Conservation (phyloP, 23 tunicate genomes). For the Oikopleura dioica region DNA sequence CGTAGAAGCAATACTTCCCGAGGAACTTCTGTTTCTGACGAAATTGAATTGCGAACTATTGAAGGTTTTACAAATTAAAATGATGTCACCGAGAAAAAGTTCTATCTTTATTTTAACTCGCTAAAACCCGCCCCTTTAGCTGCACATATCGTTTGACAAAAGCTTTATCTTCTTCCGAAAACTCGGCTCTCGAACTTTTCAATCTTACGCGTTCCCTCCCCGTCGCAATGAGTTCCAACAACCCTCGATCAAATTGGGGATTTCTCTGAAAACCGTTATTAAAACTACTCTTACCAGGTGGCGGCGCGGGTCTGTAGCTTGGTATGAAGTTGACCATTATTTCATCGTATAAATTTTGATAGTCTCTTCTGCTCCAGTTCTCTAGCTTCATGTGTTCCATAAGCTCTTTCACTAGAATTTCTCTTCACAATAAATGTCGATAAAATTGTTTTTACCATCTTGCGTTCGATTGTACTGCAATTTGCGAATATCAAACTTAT, state of each 20-base stretch:
- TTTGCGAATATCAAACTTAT: no score
- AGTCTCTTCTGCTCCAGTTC: neutral
- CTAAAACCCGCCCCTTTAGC: no score
- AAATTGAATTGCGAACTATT: neutral
- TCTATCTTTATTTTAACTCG: no score
- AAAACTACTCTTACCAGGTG: no score
- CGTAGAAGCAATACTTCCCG: neutral
- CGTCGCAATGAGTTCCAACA: no score
- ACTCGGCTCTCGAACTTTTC: neutral
- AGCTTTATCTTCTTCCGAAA: neutral
- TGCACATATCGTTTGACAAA: neutral
- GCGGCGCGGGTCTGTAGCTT: neutral
- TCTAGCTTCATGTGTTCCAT: neutral
- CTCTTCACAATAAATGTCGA: no score
- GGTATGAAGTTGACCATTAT: neutral
- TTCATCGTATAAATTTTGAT: neutral
- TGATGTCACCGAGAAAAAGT: no score
- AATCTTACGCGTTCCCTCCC: neutral
- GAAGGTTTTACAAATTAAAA: no score
- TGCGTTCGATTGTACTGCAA: no score
- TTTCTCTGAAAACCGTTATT: no score
- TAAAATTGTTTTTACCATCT: no score
- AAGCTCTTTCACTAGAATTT: neutral
- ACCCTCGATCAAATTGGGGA: no score
- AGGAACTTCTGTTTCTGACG: neutral